Base-by-base conservation (phyloP, 2,888 invertebrate species). In the Plagodis pulveraria region DNA sequence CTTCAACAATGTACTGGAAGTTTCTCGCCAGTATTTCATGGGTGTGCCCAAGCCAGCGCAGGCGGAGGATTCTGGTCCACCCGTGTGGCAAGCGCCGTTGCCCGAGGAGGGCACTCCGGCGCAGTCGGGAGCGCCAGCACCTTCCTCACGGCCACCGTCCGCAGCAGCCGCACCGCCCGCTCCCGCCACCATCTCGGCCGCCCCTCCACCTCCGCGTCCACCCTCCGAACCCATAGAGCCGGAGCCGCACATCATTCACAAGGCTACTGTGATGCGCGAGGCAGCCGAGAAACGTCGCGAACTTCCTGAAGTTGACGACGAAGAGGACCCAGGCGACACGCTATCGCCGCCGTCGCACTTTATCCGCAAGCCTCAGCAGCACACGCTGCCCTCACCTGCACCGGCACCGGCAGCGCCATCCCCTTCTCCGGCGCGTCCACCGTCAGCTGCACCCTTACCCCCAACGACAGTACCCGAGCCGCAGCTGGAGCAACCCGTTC, bases 21-120 rank as follows among this genome's bases (percentile, higher is more conserved):
- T 96, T 90, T 95, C 96, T 85, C 95, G 96, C 85, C 96, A 96
- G 93, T 96, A 96, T 92, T 96, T 96, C 89, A 95, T 96, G 94
- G 96, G 96, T 83, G 92, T 96, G 84, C 96, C 96, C 69, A 94
- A 93, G 78, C 91, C 91, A 78, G 88, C 86, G 67, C 87, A 86
- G 73, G 80, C 84, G 53, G 82, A 87, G 72, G 77, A 85, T 72
- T 73, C 83, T 77, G 86, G 85, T 42, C 89, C 88, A 70, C 72
- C 83, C 22, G 78, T 81, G 69, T 91, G 90, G 90, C 81, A 85
- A 12, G 72, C 83, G 32, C 81, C 82, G 41, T 75, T 83, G 45
- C 78, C 81, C 42, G 89, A 89, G 75, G 89, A 89, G 73, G 89
- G 87, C 50, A 74, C 90, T 62, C 88, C 91, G 64, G 83, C 91